Conservation (phyloP, 2,113 vertebrate species). For the Campylomormyrus tamandua region DNA sequence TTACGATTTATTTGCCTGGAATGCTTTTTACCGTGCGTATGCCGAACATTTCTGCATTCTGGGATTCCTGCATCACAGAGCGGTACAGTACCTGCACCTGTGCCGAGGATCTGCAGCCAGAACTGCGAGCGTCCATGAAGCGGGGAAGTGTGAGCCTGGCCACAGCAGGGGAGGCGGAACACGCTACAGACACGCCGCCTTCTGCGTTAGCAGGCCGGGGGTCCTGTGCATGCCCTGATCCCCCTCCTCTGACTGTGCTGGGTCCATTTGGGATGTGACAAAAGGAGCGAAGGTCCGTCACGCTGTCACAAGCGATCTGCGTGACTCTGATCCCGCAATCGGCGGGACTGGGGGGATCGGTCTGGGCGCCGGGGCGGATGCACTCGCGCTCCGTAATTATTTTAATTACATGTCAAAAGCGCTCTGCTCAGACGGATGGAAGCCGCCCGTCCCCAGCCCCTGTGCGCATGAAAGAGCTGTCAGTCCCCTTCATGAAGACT, state of each 20-base stretch:
- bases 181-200: background rate
- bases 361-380: conserved; percentile 22
- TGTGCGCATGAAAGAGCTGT: background rate
- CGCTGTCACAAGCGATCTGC: conserved; percentile 33
- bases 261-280: conserved; percentile 31
- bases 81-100: background rate
- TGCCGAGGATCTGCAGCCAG: background rate
- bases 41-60: background rate
- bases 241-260: background rate
- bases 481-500: background rate
- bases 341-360: conserved; percentile 5
- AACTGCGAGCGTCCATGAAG: background rate
- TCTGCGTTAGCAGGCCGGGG: background rate
- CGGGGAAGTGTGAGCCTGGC: no score
- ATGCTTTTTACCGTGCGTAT: background rate
- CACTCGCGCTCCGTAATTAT: conserved; percentile 39
- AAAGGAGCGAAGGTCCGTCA: conserved; percentile 20
- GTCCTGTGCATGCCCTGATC: background rate
- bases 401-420: conserved; percentile 40
- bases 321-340: conserved; percentile 22
- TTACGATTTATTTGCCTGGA: background rate
- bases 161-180: background rate
- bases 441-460: background rate
- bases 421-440: conserved; percentile 27
- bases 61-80: background rate